phyloP scores from a whole-genome alignment of 2,888 invertebrate genomes.

The Macrophya annulata region DNA sequence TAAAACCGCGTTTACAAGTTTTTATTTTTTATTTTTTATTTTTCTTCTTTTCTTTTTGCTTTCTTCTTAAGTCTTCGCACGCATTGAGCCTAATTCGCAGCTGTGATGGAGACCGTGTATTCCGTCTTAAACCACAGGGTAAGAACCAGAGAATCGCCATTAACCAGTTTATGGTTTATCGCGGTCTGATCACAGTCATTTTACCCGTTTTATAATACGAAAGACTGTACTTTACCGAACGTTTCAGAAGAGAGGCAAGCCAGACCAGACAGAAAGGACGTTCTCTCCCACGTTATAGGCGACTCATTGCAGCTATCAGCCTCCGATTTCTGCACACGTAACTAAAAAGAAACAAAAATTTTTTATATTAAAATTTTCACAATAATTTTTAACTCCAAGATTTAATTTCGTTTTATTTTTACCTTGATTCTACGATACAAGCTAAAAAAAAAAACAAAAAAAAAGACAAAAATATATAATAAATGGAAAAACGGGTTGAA shows the following conservation, averaged over 20 bases:
- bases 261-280: background rate
- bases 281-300: slow-evolving; percentile 24
- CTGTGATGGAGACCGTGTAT: background rate
- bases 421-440: background rate
- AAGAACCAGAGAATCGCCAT: slow-evolving; percentile 61
- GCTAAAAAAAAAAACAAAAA: background rate
- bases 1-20: background rate
- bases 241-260: background rate
- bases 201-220: slow-evolving; percentile 46
- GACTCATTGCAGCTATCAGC: background rate
- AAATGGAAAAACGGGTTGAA: background rate
- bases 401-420: background rate
- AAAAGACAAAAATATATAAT: too few species aligned
- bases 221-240: slow-evolving; percentile 32
- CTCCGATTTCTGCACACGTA: background rate
- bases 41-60: too few species aligned
- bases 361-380: too few species aligned
- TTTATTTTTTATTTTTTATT: background rate
- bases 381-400: background rate
- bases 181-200: slow-evolving; percentile 60
- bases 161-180: slow-evolving; percentile 66
- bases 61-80: background rate
- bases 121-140: slow-evolving; percentile 26
- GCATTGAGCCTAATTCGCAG: background rate
- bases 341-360: background rate